phyloP scores from a whole-genome alignment of 2,113 vertebrate species.

The Clarias gariepinus region DNA sequence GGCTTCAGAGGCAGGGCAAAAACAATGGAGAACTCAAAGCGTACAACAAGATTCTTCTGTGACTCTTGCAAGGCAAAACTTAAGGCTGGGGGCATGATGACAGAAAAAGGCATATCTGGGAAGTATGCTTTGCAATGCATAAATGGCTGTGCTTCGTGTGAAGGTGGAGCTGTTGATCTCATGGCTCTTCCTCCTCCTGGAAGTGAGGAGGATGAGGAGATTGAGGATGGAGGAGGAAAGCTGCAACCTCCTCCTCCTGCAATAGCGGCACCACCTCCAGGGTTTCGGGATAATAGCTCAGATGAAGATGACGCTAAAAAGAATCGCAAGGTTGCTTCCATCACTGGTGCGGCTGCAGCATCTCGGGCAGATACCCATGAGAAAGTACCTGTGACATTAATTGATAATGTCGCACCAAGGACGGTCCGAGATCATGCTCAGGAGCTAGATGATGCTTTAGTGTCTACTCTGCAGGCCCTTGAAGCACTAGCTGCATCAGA shows the following conservation, averaged over 20 bases:
- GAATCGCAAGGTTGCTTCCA: slow-evolving; percentile 65
- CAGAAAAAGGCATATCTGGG: slow-evolving; percentile 61
- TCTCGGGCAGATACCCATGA: slow-evolving; percentile 73
- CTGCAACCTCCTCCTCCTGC: slow-evolving; percentile 81
- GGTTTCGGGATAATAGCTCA: slow-evolving; percentile 96
- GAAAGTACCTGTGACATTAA: slow-evolving; percentile 92
- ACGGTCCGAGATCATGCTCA: slow-evolving; percentile 94
- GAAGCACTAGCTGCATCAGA: slow-evolving; percentile 97
- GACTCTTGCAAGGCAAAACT: slow-evolving; percentile 91
- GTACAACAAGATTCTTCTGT: slow-evolving; percentile 81
- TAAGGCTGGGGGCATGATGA: slow-evolving; percentile 70
- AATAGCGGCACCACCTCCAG: slow-evolving; percentile 92
- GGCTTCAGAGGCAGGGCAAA: slow-evolving; percentile 82
- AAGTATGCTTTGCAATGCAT: slow-evolving; percentile 64
- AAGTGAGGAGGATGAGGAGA: slow-evolving; percentile 81
- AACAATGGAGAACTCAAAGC: slow-evolving; percentile 82
- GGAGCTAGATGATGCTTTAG: slow-evolving; percentile 94
- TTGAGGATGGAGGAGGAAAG: slow-evolving; percentile 71
- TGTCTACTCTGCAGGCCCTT: slow-evolving; percentile 95
- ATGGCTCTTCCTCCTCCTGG: slow-evolving; percentile 92
- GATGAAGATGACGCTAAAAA: slow-evolving; percentile 94
- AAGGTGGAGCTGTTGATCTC: slow-evolving; percentile 87
- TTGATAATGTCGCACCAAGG: slow-evolving; percentile 88
- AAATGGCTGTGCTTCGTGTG: slow-evolving; percentile 76
- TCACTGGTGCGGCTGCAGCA: slow-evolving; percentile 57